These are phyloP conservation scores for Indri indri DNA, from an alignment of 2,113 vertebrate genomes.

Conservation along the genomic window DNA sequence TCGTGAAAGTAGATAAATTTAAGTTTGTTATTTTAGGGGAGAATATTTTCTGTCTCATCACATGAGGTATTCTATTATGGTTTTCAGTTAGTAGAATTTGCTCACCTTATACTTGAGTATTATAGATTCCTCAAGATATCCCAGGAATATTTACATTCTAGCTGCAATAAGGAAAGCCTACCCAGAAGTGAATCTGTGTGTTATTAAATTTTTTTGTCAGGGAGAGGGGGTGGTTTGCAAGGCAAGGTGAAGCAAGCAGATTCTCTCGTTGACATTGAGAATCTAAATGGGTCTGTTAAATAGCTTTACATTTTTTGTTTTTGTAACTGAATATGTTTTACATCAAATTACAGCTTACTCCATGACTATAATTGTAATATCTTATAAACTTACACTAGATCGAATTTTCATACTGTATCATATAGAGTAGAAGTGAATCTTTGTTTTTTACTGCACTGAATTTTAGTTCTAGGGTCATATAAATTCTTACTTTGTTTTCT, in stretches of 20 bases:
- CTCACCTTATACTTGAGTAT: neutral
- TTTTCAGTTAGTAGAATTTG: neutral
- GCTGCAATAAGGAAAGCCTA: neutral
- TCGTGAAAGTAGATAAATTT: neutral
- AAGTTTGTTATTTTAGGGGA: neutral
- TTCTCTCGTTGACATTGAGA: neutral
- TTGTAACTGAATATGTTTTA: conserved; percentile 40
- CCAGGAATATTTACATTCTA: neutral
- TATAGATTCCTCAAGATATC: neutral
- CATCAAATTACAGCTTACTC: neutral
- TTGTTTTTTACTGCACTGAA: neutral
- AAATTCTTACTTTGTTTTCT: neutral
- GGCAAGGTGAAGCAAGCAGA: neutral
- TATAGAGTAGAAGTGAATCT: neutral
- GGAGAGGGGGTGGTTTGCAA: neutral
- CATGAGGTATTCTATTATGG: neutral
- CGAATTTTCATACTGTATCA: neutral
- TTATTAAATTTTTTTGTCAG: neutral
- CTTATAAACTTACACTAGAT: neutral
- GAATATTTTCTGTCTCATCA: neutral
- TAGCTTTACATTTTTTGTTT: neutral
- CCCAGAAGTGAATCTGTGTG: neutral
- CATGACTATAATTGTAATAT: neutral
- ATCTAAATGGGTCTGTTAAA: neutral
- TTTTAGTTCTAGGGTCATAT: neutral